phyloP scores from a whole-genome alignment of 2,113 vertebrate genomes.

The Miniopterus natalensis region DNA sequence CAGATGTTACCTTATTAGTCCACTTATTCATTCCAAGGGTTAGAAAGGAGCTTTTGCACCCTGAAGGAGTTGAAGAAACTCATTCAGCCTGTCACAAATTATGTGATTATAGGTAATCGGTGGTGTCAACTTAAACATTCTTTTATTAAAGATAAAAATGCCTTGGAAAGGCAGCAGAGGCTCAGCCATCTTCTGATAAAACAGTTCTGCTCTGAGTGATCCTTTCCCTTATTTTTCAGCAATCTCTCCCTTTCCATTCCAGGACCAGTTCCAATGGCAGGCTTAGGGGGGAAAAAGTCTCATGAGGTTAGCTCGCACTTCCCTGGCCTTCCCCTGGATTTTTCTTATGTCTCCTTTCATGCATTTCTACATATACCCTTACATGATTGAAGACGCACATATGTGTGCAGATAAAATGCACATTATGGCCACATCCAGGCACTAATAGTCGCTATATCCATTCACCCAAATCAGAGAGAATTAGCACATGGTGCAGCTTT shows the following conservation, averaged over 20 bases:
- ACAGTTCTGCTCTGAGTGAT: not conserved
- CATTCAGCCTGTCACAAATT: too few relatives aligned
- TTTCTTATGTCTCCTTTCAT: not conserved
- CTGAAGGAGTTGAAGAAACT: not conserved
- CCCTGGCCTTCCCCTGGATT: not conserved
- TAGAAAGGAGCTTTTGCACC: not conserved
- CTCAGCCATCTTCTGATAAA: not conserved
- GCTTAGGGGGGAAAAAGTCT: not conserved
- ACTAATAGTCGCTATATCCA: too few relatives aligned
- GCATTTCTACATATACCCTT: not conserved
- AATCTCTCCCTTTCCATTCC: not conserved
- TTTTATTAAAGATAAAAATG: not conserved
- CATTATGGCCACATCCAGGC: fast-evolving
- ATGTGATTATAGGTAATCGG: not conserved
- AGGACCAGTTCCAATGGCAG: not conserved
- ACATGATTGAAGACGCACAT: not conserved
- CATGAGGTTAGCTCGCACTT: not conserved
- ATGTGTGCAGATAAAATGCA: not conserved
- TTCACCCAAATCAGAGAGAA: not conserved
- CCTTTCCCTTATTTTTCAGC: not conserved
- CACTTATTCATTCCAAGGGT: not conserved
- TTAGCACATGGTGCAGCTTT: not conserved
- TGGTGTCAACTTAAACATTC: not conserved
- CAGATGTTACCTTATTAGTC: not conserved
- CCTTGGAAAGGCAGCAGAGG: not conserved